Base-by-base conservation (phyloP, 2,888 invertebrate genomes). In the Caenorhabditis japonica region DNA sequence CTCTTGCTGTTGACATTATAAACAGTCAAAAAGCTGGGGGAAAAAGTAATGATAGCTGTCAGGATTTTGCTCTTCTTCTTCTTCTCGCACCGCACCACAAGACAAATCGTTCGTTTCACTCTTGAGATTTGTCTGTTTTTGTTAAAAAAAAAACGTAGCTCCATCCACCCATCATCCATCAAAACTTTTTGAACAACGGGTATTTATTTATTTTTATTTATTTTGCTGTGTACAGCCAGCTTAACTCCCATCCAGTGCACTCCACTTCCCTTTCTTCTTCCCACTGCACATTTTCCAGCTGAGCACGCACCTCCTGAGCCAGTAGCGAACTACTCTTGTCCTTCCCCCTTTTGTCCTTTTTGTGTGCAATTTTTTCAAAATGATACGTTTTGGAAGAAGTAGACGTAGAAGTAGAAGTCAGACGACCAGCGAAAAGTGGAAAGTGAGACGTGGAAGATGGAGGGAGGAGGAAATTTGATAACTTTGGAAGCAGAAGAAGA, bases 31-130 rank as follows among this genome's bases (percentile, higher is more conserved):
- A 70, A 70, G 33, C 21, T 33, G 47, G 41, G 43, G 33, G 34
- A 41, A 69, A 60, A 60, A 70, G 60, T 70, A 60, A 69, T 69
- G 69, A 69, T 69, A 66, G 66, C 66, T 56, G 66, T 66, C 66
- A 56, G 47, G 56, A 41, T 51, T 66, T 56, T 19, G 36, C 12
- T 36, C 33, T 27, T 33, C 19, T 34, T 41, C 60, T 39, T 25
- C 52, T 51, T 38, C 51, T 23, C 30, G 36, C 17, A 43, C 43
- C 56, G 55, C 34, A 8, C 27, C 38, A 17, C 21, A 70, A 61
- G 60, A 66, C 66, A 30, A 43, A 66, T 66, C 66, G 66, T 66
- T 58, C 66, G 66, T 66, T 58, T 43, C 60, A 59, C 60, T 70
- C 66, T 56, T 30, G 66, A 66, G 69, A 61, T 61, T 60, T 61